A percentile compares a stretch with the other conserved stretches of the same genome.
phyloP scores from a whole-genome alignment of 2,797 vertebrate genomes.

The Sebastes kiyomatsui region DNA sequence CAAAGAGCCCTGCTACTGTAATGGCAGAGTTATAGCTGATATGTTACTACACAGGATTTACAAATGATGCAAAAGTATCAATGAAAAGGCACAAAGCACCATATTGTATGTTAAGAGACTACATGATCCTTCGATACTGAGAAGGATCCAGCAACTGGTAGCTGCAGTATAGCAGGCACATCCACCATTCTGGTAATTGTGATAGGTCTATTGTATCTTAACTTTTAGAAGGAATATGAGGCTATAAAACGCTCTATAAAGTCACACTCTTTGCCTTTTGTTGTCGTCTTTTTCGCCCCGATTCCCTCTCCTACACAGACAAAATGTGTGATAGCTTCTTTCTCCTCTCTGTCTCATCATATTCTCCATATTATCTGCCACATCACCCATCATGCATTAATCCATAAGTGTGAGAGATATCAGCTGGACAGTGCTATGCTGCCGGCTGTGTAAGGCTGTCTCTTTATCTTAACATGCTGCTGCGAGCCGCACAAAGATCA shows the following conservation, averaged over 20 bases:
- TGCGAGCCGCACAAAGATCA: slow-evolving; percentile 20
- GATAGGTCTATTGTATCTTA: not conserved
- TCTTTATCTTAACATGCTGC: slow-evolving; percentile 20
- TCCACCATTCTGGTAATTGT: not conserved
- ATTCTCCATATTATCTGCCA: slow-evolving; percentile 1
- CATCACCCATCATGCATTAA: slow-evolving; percentile 22
- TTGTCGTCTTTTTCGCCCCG: not conserved
- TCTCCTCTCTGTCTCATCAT: slow-evolving; percentile 8
- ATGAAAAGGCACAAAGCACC: not conserved
- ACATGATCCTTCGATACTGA: not conserved
- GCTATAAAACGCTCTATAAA: not conserved
- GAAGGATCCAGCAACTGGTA: not conserved
- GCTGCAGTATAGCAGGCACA: not conserved
- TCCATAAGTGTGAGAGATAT: slow-evolving; percentile 35
- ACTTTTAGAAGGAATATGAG: not conserved
- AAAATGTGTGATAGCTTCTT: not conserved
- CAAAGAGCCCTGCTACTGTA: not conserved
- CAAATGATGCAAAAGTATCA: not conserved
- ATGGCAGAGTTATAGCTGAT: not conserved
- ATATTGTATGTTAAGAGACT: not conserved
- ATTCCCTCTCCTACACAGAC: not conserved
- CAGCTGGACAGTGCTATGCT: slow-evolving; percentile 26
- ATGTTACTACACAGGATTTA: not conserved
- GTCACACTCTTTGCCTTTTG: not conserved
- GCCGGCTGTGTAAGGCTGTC: slow-evolving; percentile 12